Conservation (phyloP, 2,113 vertebrate genomes). For the Rafetus swinhoei region DNA sequence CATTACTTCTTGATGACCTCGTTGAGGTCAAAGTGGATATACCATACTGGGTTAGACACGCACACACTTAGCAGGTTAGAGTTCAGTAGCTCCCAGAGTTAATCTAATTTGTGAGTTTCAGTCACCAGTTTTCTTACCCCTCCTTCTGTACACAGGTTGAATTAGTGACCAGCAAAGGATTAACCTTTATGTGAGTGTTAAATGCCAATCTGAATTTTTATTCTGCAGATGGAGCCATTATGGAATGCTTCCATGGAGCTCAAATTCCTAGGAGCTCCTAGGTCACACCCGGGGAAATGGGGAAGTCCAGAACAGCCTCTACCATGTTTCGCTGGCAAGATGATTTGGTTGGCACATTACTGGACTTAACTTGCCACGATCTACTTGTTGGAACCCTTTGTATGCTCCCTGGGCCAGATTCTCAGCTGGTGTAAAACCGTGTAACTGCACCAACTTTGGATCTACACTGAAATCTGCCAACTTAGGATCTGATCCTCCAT, state of each 20-base stretch:
- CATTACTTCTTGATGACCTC: background rate
- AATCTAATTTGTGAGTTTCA: conserved; percentile 34
- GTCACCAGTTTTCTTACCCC: background rate
- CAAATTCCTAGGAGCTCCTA: background rate
- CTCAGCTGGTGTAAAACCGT: background rate
- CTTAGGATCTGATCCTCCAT: too few relatives aligned
- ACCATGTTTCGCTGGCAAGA: background rate
- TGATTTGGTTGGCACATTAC: background rate
- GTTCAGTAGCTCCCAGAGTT: conserved; percentile 31
- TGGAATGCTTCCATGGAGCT: background rate
- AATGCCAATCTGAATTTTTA: conserved; percentile 15
- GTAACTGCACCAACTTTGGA: background rate
- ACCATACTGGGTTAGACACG: background rate
- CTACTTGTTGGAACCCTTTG: background rate
- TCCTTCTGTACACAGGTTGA: background rate
- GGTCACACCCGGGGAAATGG: background rate
- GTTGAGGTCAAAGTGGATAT: background rate
- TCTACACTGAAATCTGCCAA: background rate
- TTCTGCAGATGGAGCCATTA: background rate
- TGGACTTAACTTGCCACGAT: background rate
- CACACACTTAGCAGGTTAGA: background rate
- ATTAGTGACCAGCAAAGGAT: conserved; percentile 10
- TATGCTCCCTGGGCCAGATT: background rate
- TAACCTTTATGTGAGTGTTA: conserved; percentile 31
- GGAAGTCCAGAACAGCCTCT: background rate